Conservation (phyloP, 92 coral and sea anemone genomes). For the Chrysogorgia sp. region DNA sequence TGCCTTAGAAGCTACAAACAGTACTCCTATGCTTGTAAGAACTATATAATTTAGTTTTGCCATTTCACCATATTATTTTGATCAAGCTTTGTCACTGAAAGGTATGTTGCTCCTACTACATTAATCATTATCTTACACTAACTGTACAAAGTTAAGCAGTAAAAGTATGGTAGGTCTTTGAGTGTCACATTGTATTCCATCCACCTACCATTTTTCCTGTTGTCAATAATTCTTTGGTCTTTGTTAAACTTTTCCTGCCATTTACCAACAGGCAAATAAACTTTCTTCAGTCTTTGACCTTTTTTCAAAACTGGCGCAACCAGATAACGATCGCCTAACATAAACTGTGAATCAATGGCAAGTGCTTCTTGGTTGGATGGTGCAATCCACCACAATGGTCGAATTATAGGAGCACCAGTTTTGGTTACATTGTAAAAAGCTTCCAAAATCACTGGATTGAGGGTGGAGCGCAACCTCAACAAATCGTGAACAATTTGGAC, state of each 20-base stretch:
- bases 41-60: too few relatives aligned
- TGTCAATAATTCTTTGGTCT: slow-evolving; percentile 30
- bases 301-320: slow-evolving; percentile 77
- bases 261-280: slow-evolving; percentile 72
- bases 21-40: too few relatives aligned
- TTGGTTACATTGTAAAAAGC: slow-evolving; percentile 64
- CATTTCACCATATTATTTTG: too few relatives aligned
- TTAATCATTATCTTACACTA: too few relatives aligned
- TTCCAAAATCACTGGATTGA: slow-evolving; percentile 57
- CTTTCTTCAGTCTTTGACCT: slow-evolving; percentile 50
- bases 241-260: slow-evolving; percentile 74
- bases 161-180: slow-evolving; percentile 64
- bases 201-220: slow-evolving; percentile 60
- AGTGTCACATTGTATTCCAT: slow-evolving; percentile 49
- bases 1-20: too few relatives aligned
- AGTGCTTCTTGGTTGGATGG: slow-evolving; percentile 68
- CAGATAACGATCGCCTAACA: slow-evolving; percentile 67
- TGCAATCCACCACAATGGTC: slow-evolving; percentile 89
- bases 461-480: slow-evolving; percentile 51
- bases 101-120: too few relatives aligned
- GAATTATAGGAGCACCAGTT: slow-evolving; percentile 69
- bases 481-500: slow-evolving; percentile 53
- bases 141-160: slow-evolving; percentile 11
- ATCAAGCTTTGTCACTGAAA: too few relatives aligned
- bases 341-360: slow-evolving; percentile 64